Conservation (phyloP, 2,888 invertebrate genomes). For the Troides helena region DNA sequence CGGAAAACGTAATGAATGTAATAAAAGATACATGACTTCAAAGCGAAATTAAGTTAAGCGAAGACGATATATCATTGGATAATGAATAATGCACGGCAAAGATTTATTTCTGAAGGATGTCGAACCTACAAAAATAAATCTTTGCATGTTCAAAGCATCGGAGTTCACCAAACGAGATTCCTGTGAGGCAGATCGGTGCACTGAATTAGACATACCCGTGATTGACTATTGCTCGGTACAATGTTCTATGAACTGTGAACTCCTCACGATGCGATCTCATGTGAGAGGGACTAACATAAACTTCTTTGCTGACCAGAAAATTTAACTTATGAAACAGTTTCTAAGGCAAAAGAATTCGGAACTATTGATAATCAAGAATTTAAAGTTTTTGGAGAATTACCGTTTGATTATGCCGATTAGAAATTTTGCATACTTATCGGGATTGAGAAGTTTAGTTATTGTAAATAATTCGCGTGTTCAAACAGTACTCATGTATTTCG, state of each 20-base stretch:
- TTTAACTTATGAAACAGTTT: neutral
- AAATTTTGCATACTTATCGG: no score
- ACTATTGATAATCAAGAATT: no score
- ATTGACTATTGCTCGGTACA: constrained; percentile 57
- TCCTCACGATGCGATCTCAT: constrained; percentile 37
- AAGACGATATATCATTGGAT: constrained; percentile 35
- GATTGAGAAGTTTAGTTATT: no score
- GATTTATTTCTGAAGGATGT: constrained; percentile 48
- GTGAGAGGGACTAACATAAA: neutral
- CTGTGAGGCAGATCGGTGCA: constrained; percentile 67
- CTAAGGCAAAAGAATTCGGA: no score
- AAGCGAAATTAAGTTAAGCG: neutral
- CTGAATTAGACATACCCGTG: constrained; percentile 76
- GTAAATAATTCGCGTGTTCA: no score
- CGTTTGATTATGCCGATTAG: no score
- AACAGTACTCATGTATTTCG: no score
- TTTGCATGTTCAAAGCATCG: constrained; percentile 60
- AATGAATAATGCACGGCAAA: constrained; percentile 57
- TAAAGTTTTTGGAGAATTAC: no score
- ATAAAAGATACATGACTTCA: neutral
- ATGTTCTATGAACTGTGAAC: constrained; percentile 59
- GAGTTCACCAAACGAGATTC: constrained; percentile 74
- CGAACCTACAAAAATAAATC: constrained; percentile 72
- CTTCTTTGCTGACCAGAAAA: neutral
- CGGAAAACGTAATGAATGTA: no score